Base-by-base conservation (phyloP, 2,113 vertebrate genomes). In the Sclerurus mexicanus region DNA sequence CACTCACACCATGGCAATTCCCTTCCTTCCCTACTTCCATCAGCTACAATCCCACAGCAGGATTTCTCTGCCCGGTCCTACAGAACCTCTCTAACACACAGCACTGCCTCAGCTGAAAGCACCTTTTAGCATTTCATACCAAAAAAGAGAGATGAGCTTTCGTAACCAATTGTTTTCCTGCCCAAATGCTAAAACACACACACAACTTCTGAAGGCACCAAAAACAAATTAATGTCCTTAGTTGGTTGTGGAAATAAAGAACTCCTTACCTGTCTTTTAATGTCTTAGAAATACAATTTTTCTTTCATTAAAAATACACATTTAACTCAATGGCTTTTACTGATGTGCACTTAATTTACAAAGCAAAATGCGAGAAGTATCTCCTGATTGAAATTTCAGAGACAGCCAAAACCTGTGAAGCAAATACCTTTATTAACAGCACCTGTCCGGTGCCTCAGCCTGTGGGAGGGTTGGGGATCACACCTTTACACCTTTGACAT, bases 51-150 rank as follows among this genome's bases (percentile, higher is more conserved):
- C 30, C 33, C 27, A 39, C 55, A 77, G 39, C 42, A 83, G 11
- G 17, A 12, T 8, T 81, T 59, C 49, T n/a, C n/a, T 66, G 40
- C 72, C 20, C 55, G 33, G 50, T 7, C 28, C 49, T 37, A n/a
- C 15, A 71, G 46, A 17, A 16, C 8, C 46, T 47, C 14, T 23
- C 0, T 1, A 56, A 37, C 15, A 56, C 22, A 13, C 3, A 7
- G 52, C 28, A 56, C 8, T 7, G 7, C 44, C 39, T 63, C 6
- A 1, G 8, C 55, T 59, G 35, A 81, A 55, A 71, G 33, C 42
- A 40, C 6, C 23, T n/a, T 5, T 87, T 21, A 56, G 25, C 27
- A 47, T 30, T 6, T 56, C 9, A 24, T 11, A 49, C 22, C 46
- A 24, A 1, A 5, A 64, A 21, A 1, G 12, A 40, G 33, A 28